A percentile compares a stretch with the other conserved stretches of the same genome.
Conservation (phyloP, 2,113 vertebrate genomes). For the Barnardius zonarius region DNA sequence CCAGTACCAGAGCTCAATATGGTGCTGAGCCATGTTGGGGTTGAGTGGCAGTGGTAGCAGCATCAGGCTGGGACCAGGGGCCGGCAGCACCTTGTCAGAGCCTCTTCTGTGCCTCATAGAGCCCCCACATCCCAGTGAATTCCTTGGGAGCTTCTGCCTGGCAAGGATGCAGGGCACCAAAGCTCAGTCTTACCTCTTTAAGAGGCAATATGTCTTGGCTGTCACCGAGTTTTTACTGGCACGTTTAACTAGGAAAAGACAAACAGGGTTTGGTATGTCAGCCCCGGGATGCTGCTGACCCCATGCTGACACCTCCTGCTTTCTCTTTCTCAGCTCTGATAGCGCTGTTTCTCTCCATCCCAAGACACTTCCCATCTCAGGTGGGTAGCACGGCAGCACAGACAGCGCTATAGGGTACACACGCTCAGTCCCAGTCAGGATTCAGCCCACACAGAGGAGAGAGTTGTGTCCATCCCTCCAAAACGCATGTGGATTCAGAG, state of each 20-base stretch:
- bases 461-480: not conserved
- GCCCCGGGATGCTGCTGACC: not conserved
- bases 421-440: fast-evolving
- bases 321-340: not conserved
- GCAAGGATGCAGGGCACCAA: not conserved
- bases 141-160: not conserved
- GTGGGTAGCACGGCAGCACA: fast-evolving
- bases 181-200: not conserved
- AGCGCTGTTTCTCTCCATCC: not conserved
- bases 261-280: not conserved
- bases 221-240: not conserved
- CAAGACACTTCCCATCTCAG: fast-evolving
- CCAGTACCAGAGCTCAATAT: not conserved
- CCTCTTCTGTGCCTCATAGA: not conserved
- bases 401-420: fast-evolving
- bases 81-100: not conserved
- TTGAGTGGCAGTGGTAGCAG: not conserved
- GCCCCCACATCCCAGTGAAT: not conserved
- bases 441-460: not conserved
- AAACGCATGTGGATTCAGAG: fast-evolving
- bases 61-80: fast-evolving
- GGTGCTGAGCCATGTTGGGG: fast-evolving
- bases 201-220: not conserved
- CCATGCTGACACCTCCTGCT: not conserved
- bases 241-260: not conserved